A percentile compares a stretch with the other conserved stretches of the same genome.
Evolutionary conservation across 53 echinoderm and acorn worm species (phyloP).

Genomic region (Apostichopus leukothele): DNA sequence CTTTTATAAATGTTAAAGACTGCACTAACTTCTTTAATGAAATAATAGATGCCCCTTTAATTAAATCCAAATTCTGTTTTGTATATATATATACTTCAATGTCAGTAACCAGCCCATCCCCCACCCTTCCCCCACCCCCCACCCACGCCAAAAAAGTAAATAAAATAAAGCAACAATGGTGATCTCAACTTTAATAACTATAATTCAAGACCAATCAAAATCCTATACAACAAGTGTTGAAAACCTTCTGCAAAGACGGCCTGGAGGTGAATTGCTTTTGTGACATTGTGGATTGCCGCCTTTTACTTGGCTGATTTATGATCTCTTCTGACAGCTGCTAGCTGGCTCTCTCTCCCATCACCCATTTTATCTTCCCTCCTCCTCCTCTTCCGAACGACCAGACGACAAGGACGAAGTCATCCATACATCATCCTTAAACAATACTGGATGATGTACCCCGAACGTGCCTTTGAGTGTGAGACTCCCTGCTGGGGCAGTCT

Average conservation of each 20-base stretch:
- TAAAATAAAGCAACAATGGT: too few species aligned
- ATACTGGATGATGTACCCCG: slow-evolving; percentile 10
- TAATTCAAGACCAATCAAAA: slow-evolving; percentile 15
- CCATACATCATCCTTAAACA: slow-evolving; percentile 62
- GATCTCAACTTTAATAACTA: background rate
- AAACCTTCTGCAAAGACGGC: background rate
- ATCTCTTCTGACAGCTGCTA: slow-evolving; percentile 26
- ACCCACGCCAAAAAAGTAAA: background rate
- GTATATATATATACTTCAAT: too few species aligned
- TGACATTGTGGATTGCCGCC: slow-evolving; percentile 19
- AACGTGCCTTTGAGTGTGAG: slow-evolving; percentile 35
- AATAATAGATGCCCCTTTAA: too few species aligned
- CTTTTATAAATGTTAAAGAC: too few species aligned
- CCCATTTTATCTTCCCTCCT: background rate
- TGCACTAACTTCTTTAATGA: too few species aligned
- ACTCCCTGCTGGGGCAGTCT: slow-evolving; percentile 49
- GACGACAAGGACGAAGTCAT: background rate
- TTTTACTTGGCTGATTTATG: slow-evolving; percentile 13
- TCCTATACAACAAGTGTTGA: slow-evolving; percentile 34
- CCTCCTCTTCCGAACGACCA: slow-evolving; percentile 5
- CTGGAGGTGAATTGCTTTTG: slow-evolving; percentile 35
- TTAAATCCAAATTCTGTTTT: too few species aligned
- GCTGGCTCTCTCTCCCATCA: background rate
- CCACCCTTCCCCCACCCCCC: background rate
- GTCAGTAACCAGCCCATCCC: background rate